phyloP scores from a whole-genome alignment of 2,113 vertebrate species.

The human (Homo sapiens) region GRCh38 chr9:82296001-82296500 shows the following conservation, averaged over 20 bases:
- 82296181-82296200: background rate
- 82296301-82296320: background rate
- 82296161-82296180: background rate
- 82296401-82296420: background rate
- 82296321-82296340: background rate
- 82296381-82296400: background rate
- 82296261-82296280: background rate
- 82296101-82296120: background rate
- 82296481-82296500: background rate
- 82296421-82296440: background rate
- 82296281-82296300: background rate
- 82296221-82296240: background rate
- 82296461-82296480: background rate
- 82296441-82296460: background rate
- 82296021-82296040: background rate
- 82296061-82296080: background rate
- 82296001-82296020: constrained; percentile 12
- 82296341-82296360: background rate
- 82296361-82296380: background rate
- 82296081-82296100: background rate
- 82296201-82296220: background rate
- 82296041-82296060: constrained; percentile 23
- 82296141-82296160: constrained; percentile 21
- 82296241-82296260: background rate
- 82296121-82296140: background rate